Percentiles rank a stretch among this genome's conserved stretches.
Evolutionary conservation across 2,797 vertebrate genomes (phyloP).

Genomic region (Pangasius krempfi): DNA sequence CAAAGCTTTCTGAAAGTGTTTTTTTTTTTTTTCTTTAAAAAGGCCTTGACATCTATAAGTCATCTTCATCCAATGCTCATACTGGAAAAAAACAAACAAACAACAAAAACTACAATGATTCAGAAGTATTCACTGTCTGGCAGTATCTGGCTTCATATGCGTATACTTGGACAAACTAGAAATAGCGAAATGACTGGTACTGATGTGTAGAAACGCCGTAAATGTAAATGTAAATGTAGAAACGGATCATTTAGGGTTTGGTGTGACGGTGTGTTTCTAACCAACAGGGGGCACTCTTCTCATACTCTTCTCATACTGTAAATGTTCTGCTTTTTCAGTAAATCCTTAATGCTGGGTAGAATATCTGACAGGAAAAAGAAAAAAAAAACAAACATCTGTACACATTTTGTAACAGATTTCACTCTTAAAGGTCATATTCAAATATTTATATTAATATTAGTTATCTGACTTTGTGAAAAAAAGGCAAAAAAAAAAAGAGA

Average conservation of each 20-base stretch:
- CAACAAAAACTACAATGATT: background rate
- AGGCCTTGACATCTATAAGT: background rate
- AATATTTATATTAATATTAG: constrained; percentile 6
- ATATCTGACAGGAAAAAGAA: background rate
- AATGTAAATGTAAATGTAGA: too few species aligned
- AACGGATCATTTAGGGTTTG: background rate
- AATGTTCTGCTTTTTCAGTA: background rate
- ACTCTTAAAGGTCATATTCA: constrained; percentile 18
- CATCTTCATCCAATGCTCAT: background rate
- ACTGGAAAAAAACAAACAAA: background rate
- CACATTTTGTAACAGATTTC: constrained; percentile 1
- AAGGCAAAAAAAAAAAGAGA: background rate
- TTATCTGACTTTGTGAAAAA: background rate
- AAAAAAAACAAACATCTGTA: background rate
- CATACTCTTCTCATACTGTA: background rate
- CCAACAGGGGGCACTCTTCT: constrained; percentile 37
- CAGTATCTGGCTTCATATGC: background rate
- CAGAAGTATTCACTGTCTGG: background rate
- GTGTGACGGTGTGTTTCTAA: background rate
- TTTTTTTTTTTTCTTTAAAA: background rate
- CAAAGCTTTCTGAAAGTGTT: background rate
- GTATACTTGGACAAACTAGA: background rate
- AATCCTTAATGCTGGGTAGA: constrained; percentile 1
- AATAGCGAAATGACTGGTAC: too few species aligned
- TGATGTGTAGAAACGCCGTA: too few species aligned